Conservation (phyloP, 2,113 vertebrate genomes). For the Psilopogon haemacephalus region DNA sequence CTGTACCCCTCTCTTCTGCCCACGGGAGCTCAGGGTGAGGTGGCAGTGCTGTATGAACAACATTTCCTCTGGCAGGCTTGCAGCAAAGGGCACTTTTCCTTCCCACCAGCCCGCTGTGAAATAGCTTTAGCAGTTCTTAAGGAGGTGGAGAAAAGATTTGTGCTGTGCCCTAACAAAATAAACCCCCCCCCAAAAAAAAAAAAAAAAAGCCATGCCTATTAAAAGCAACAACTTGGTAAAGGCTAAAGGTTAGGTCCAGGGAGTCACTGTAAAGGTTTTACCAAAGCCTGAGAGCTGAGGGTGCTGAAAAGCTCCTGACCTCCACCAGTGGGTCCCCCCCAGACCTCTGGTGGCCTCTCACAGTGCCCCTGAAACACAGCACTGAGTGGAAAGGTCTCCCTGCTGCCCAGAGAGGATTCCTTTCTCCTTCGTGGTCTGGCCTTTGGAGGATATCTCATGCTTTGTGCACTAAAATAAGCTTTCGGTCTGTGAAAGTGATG, state of each 20-base stretch:
- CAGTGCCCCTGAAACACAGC: neutral
- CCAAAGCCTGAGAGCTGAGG: conserved; percentile 67
- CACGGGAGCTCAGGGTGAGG: neutral
- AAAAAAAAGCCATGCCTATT: neutral
- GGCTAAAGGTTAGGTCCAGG: conserved; percentile 77
- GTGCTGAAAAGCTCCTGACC: conserved; percentile 67
- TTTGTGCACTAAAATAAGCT: neutral
- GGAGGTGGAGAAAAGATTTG: neutral
- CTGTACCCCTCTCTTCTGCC: neutral
- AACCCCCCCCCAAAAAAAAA: too few species aligned
- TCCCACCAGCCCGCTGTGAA: neutral
- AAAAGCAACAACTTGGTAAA: conserved; percentile 72
- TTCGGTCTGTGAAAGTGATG: neutral
- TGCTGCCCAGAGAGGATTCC: neutral
- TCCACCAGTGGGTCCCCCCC: conserved; percentile 48
- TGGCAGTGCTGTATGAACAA: neutral
- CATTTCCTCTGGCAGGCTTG: conserved; percentile 4
- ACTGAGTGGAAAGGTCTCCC: neutral
- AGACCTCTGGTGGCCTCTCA: neutral
- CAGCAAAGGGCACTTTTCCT: neutral
- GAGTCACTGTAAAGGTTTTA: conserved; percentile 52
- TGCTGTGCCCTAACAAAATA: neutral
- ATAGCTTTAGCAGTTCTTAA: neutral
- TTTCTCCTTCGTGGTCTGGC: neutral
- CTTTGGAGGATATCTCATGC: fast-evolving